phyloP scores from a whole-genome alignment of 1,140 invertebrate genomes.

The Tribolium madens region DNA sequence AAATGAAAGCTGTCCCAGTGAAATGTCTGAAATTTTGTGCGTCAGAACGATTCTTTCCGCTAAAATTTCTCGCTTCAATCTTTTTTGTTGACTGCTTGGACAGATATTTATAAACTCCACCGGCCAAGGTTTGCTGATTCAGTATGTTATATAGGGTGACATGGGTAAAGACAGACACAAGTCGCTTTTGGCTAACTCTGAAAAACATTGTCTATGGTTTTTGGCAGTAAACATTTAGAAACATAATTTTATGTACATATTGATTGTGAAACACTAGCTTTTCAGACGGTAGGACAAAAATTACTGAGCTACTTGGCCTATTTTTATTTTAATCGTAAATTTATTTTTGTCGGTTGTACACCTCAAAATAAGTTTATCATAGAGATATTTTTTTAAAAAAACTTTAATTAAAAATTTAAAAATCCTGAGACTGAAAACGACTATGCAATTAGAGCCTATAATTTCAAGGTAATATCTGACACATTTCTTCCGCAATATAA shows the following conservation, averaged over 20 bases:
- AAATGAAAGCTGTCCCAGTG: neutral
- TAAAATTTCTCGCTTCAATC: neutral
- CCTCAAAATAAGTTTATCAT: neutral
- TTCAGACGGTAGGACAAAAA: no score
- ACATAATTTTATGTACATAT: neutral
- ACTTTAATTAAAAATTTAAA: neutral
- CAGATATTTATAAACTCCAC: conserved; percentile 20
- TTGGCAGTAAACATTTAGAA: neutral
- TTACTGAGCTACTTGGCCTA: no score
- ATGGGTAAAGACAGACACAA: neutral
- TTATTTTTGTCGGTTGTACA: no score
- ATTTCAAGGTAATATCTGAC: neutral
- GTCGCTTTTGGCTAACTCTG: neutral
- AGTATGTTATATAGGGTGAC: conserved; percentile 4
- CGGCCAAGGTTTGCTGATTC: conserved; percentile 4
- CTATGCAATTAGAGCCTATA: neutral
- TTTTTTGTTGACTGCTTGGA: neutral
- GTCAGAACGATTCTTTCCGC: neutral
- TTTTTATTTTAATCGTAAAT: no score
- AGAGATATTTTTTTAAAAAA: neutral
- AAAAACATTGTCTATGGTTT: neutral
- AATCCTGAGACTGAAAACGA: neutral
- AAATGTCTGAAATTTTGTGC: neutral
- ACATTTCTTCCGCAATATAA: neutral
- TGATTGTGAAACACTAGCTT: neutral